Base-by-base conservation (phyloP, 1,140 invertebrate genomes). In the Macrosteles quadrilineatus region DNA sequence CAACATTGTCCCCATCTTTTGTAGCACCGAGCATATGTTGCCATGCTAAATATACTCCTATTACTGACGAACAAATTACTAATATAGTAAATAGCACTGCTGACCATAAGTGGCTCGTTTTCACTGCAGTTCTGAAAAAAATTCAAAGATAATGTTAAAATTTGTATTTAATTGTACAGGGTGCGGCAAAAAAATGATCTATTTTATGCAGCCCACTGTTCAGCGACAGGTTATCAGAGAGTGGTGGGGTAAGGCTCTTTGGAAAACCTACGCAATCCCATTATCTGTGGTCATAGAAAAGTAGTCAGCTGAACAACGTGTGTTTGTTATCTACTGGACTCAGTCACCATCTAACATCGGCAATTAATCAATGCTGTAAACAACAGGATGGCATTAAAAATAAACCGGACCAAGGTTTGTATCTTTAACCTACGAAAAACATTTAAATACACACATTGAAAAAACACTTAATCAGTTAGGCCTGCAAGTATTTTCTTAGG, bases 61-160 rank as follows among this genome's bases (percentile, higher is more conserved):
- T 66, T 43, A 29, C 31, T 6, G 63, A 66, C 9, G 40, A 43
- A 25, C 63, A 66, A 45, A 45, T 43, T 21, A 66, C 31, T 17
- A 66, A 23, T 9, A 66, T 27, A 19, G 23, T 36, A 2, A 66
- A 29, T 19, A 40, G 45, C 9, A 66, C 32, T 43, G 32, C 63
- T 45, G 40, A 27, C 63, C 63, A 66, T 27, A 66, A 19, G 25
- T 43, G 40, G 45, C 63, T 66, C 19, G 32, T 12, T 45, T 66
- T 66, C 1, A 66, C 40, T 27, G 21, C 55, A 59, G 55, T 59
- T 59, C 55, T 59, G 55, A 27, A 59, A 59, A 14, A 53, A 11
- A 53, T 14, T 19, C 36, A 40, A 40, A 40, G 17, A 9, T 17
- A 40, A 40, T 9, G 6, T 40, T 40, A 9, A 9, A 40, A 9